Percentiles rank a stretch among this genome's conserved stretches.
Evolutionary conservation across 2,113 vertebrate species (phyloP).

Genomic region (Cavia porcellus): DNA sequence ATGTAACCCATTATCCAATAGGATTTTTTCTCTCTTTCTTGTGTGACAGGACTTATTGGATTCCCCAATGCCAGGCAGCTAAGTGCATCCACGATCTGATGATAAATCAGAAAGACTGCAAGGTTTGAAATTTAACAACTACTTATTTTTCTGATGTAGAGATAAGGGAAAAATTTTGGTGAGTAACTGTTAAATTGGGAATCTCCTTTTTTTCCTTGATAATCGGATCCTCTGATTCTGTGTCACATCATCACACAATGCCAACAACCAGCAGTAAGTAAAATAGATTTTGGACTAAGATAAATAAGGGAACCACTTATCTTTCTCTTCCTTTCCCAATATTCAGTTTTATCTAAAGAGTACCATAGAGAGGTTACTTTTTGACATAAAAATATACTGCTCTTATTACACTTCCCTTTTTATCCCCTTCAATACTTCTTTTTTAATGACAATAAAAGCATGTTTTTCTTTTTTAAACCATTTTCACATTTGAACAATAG

Average conservation of each 20-base stretch:
- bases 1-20: conserved; percentile 88
- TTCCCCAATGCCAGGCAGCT: conserved; percentile 90
- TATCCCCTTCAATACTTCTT: conserved; percentile 81
- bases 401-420: conserved; percentile 86
- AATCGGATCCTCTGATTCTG: conserved; percentile 83
- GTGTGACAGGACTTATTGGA: conserved; percentile 92
- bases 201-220: conserved; percentile 86
- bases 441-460: conserved; percentile 73
- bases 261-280: conserved; percentile 86
- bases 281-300: conserved; percentile 91
- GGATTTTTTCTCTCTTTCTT: conserved; percentile 88
- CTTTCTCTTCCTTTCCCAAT: conserved; percentile 82
- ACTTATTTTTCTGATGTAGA: conserved; percentile 88
- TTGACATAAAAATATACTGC: conserved; percentile 86
- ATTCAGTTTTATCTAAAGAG: conserved; percentile 88
- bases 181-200: conserved; percentile 89
- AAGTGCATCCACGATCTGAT: conserved; percentile 88
- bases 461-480: conserved; percentile 79
- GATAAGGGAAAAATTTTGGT: conserved; percentile 85
- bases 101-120: conserved; percentile 89
- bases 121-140: conserved; percentile 88
- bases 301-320: conserved; percentile 88
- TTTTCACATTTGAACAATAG: conserved; percentile 82
- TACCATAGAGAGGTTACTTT: conserved; percentile 86
- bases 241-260: conserved; percentile 88